A percentile compares a stretch with the other conserved stretches of the same genome.
These are phyloP conservation scores for Agrypnus murinus DNA, from an alignment of 2,888 invertebrate species.

Conservation along the genomic window DNA sequence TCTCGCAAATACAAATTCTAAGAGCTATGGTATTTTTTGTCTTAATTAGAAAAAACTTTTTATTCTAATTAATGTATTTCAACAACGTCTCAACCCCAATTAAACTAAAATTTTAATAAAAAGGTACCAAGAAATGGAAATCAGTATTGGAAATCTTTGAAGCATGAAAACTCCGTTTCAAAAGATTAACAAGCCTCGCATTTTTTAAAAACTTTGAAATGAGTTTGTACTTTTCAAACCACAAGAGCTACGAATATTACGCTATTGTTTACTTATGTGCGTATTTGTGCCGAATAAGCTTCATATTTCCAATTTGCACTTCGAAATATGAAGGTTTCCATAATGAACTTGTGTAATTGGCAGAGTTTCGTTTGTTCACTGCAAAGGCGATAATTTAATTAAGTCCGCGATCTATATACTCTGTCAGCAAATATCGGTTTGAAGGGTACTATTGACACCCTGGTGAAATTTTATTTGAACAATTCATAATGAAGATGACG, in stretches of 20 bases:
- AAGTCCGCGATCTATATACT: conserved; percentile 32
- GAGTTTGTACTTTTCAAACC: not conserved
- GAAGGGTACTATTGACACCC: conserved; percentile 26
- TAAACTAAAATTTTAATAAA: too few relatives aligned
- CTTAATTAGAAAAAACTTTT: too few relatives aligned
- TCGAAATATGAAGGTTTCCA: conserved; percentile 36
- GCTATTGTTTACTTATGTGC: conserved; percentile 31
- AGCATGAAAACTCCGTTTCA: too few relatives aligned
- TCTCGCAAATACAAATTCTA: too few relatives aligned
- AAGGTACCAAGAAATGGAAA: too few relatives aligned
- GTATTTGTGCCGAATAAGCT: conserved; percentile 39
- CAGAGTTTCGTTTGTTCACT: conserved; percentile 41
- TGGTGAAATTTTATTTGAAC: conserved; percentile 9
- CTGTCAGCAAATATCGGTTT: conserved; percentile 32
- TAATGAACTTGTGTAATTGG: conserved; percentile 42
- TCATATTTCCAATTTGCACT: conserved; percentile 34
- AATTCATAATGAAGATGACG: not conserved
- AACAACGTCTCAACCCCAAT: too few relatives aligned
- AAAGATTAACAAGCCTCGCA: too few relatives aligned
- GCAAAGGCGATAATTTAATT: conserved; percentile 43
- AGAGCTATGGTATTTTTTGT: too few relatives aligned
- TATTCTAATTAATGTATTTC: too few relatives aligned
- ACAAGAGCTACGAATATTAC: conserved; percentile 11
- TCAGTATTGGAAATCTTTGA: too few relatives aligned
- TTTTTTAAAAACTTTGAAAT: not conserved